Base-by-base conservation (phyloP, 64 coral and sea anemone species). In the Stichodactyla mertensii region DNA sequence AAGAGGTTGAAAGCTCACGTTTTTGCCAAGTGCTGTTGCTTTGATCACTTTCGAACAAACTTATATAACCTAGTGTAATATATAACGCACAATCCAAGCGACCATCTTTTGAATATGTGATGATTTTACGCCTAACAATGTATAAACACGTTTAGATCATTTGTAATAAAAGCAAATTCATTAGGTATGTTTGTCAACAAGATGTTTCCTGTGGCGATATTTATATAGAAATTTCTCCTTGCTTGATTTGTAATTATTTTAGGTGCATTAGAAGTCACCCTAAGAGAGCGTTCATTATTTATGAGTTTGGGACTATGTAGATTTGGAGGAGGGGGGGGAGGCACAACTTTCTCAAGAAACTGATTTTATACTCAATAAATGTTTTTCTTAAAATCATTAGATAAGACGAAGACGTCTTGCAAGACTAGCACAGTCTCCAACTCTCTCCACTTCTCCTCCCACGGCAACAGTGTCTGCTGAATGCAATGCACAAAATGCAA, bases 321-420 rank as follows among this genome's bases (percentile, higher is more conserved):
- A 31, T 31, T 31, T 31, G 28, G 28, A 31, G 28, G 0, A 31
- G 28, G 28, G 28, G 28, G 28, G 28, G n/a, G n/a, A 36, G 31
- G 18, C 59, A 13, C 59, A 61, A 61, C 59, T 6, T 64, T 18
- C 61, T 16, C 61, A 18, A 19, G 19, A 6, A 18, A 18, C 16
- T 15, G 15, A 64, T 64, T 23, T 71, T 23, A 8, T n/a, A 71
- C 7, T n/a, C 4, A 8, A 15, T 70, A 54, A 3, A 53, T 16
- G 15, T 82, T 51, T 83, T 57, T 69, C 9, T 74, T 74, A 27
- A 1, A 74, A 9, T 74, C 13, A 7, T 5, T 61, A 92, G 90
- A 80, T 92, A 18, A 87, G 90, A 53, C 90, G 90, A 57, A 57
- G 90, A 14, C 90, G 90, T 80, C 85, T 92, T 11, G 90, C 90